These are phyloP conservation scores for Glyphotaelius pellucidus DNA, from an alignment of 2,888 invertebrate species.

Conservation along the genomic window DNA sequence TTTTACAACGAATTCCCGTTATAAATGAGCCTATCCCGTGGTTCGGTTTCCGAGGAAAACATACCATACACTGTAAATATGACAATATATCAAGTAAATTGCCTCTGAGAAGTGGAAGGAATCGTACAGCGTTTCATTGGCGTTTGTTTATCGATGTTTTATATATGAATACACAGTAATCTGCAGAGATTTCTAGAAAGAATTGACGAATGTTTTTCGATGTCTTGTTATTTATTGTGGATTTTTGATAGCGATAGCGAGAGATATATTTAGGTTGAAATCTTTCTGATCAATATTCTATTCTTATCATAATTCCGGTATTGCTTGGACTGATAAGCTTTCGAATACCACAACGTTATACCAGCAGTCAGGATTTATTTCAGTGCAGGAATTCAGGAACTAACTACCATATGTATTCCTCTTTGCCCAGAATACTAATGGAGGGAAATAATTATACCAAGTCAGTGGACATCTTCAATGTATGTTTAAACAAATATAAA, in stretches of 20 bases:
- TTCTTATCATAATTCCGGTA: too few relatives aligned
- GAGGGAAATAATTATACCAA: too few relatives aligned
- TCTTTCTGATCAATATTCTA: not conserved
- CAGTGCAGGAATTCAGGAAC: too few relatives aligned
- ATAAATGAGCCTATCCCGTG: constrained; percentile 12
- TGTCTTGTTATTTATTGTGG: not conserved
- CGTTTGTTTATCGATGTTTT: constrained; percentile 24
- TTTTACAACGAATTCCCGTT: constrained; percentile 7
- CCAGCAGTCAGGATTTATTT: too few relatives aligned
- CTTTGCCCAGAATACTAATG: too few relatives aligned
- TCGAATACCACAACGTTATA: too few relatives aligned
- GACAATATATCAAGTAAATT: constrained; percentile 53
- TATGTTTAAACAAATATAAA: too few relatives aligned
- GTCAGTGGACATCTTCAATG: too few relatives aligned
- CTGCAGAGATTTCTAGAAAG: not conserved
- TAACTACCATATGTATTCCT: too few relatives aligned
- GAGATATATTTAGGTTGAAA: not conserved
- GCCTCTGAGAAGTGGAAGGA: constrained; percentile 31
- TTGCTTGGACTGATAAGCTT: too few relatives aligned
- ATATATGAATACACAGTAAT: constrained; percentile 15
- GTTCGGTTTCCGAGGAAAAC: constrained; percentile 18
- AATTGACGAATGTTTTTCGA: constrained; percentile 21
- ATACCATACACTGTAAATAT: constrained; percentile 33
- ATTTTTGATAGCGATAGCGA: not conserved
- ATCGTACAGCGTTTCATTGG: constrained; percentile 32